Evolutionary conservation across 2,888 invertebrate species (phyloP).

Genomic region (Agrilus cyanescens): DNA sequence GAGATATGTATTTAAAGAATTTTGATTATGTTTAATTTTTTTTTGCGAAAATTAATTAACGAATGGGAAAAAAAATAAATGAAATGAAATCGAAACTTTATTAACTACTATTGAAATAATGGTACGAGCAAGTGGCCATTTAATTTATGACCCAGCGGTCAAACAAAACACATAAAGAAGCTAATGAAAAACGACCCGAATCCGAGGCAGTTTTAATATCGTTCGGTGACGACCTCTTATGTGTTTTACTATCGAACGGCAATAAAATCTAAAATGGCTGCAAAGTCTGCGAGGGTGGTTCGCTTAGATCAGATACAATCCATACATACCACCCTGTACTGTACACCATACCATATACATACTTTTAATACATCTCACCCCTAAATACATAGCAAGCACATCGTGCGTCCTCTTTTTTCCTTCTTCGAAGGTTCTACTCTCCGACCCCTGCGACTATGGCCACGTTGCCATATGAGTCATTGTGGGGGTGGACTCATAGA

Average conservation of each 20-base stretch:
- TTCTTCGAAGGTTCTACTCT: conserved; percentile 14
- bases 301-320: conserved; percentile 11
- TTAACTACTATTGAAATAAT: too few species aligned
- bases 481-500: conserved; percentile 19
- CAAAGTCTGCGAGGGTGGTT: conserved; percentile 25
- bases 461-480: conserved; percentile 17
- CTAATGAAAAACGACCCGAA: conserved; percentile 14
- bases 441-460: conserved; percentile 11
- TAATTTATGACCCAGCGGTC: too few species aligned
- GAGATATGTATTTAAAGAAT: too few species aligned
- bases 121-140: too few species aligned
- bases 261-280: conserved; percentile 39
- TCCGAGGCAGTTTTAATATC: conserved; percentile 20
- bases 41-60: too few species aligned
- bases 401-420: conserved; percentile 8
- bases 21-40: too few species aligned
- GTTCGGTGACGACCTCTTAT: conserved; percentile 22
- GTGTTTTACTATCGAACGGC: conserved; percentile 38
- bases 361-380: conserved; percentile 10
- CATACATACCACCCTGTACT: conserved; percentile 15
- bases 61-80: too few species aligned
- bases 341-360: neutral
- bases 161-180: neutral
- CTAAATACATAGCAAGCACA: neutral
- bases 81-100: too few species aligned